Evolutionary conservation across 2,113 vertebrate genomes (phyloP), one percentile per base, ranked within the genome.

Genomic region (Corydoras sp.): DNA sequence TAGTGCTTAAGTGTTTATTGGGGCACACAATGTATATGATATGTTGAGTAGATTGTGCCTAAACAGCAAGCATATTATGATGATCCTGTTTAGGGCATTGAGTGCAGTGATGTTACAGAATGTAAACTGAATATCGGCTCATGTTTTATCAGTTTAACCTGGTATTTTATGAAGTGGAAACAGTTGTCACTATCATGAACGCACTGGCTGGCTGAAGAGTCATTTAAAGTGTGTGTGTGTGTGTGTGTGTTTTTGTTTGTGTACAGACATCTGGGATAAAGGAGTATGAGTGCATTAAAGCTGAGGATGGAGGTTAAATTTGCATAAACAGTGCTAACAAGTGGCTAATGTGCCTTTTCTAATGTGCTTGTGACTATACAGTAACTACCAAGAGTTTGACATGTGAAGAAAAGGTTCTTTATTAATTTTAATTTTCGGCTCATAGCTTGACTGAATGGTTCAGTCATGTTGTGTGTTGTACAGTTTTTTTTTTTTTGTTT

Each of bases 261-360:
- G 49, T 9, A 53, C 9, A n/a, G 30, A 18, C 43, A 15, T 43
- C 35, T 43, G 35, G 35, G 7, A 43, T 4, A 8, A 4, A 43
- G 35, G 35, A 43, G 35, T 43, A 2, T 1, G 7, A 43, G 35
- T 43, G 35, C 7, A 5, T 5, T 43, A 43, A 43, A 43, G 35
- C 7, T 30, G 51, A 11, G 72, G 0, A 5, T 62, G 72, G 53
- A 50, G 18, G 18, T n/a, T 62, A 63, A 24, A 51, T 68, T 59
- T 68, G 14, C 63, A 68, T 79, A 59, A 76, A 51, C 43, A 54
- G 62, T 71, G 74, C 35, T 60, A 69, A 51, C 67, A 58, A 50
- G 50, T 71, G 79, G 69, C 71, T 69, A 62, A 76, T 69, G 76
- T 80, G 79, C 79, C 79, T 80, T 80, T 75, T 65, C 72, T n/a